Percentiles rank a stretch among this genome's conserved stretches.
phyloP scores from a whole-genome alignment of 1,140 invertebrate species.

The Nephotettix cincticeps region DNA sequence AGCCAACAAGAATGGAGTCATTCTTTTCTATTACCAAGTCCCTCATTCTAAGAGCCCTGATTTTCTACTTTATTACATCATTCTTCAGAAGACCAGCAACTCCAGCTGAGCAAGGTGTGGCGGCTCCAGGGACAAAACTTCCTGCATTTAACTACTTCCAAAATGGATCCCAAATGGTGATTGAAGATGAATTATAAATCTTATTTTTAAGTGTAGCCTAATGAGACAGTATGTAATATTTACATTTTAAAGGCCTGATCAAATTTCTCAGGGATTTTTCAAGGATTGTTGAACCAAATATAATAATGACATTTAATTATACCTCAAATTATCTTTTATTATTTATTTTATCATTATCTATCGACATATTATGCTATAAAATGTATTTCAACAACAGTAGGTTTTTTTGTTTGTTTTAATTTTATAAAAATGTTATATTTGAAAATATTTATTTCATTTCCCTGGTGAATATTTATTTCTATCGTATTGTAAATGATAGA shows the following conservation, averaged over 20 bases:
- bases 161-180: slow-evolving; percentile 76
- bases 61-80: slow-evolving; percentile 93
- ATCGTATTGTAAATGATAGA: too few relatives aligned
- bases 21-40: slow-evolving; percentile 82
- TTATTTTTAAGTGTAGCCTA: neutral
- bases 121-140: slow-evolving; percentile 46
- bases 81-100: slow-evolving; percentile 74
- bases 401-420: too few relatives aligned
- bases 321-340: too few relatives aligned
- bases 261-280: neutral
- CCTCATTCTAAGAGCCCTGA: slow-evolving; percentile 79
- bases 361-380: too few relatives aligned
- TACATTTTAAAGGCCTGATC: neutral
- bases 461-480: too few relatives aligned
- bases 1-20: slow-evolving; percentile 47
- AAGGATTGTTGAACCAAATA: slow-evolving; percentile 17
- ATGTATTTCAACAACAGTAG: too few relatives aligned
- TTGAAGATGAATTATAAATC: slow-evolving; percentile 30
- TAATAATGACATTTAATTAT: too few relatives aligned
- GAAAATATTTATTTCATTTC: too few relatives aligned
- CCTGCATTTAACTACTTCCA: slow-evolving; percentile 79
- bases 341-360: too few relatives aligned
- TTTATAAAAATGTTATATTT: too few relatives aligned
- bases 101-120: slow-evolving; percentile 42
- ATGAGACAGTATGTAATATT: neutral